These are phyloP conservation scores for Leptopilina drosophilae DNA, from an alignment of 2,888 invertebrate species.

Conservation along the genomic window DNA sequence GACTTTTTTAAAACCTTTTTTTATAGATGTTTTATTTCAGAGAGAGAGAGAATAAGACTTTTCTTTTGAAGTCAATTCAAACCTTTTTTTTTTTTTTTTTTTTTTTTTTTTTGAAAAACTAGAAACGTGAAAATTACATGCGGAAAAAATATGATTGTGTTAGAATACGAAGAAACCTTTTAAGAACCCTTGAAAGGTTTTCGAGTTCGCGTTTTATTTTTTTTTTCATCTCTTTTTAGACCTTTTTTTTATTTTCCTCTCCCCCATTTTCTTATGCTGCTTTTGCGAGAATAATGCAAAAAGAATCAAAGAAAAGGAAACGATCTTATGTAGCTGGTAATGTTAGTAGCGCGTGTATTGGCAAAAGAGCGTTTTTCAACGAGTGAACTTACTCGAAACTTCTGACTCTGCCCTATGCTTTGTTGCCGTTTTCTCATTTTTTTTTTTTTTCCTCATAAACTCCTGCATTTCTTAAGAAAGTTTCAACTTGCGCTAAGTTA, in stretches of 20 bases:
- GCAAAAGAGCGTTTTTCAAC: constrained; percentile 44
- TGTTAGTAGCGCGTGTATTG: constrained; percentile 39
- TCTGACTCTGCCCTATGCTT: constrained; percentile 29
- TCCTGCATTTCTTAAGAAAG: constrained; percentile 35
- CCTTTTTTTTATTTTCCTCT: neutral
- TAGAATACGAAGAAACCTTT: constrained; percentile 15
- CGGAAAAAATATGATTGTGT: neutral
- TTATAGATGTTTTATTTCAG: too few relatives aligned
- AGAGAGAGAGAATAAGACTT: neutral
- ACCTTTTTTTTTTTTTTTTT: neutral
- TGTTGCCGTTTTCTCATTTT: constrained; percentile 16
- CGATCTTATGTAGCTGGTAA: constrained; percentile 45
- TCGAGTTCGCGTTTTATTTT: neutral
- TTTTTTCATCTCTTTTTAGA: too few relatives aligned
- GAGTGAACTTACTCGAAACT: constrained; percentile 47
- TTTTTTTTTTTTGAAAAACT: neutral
- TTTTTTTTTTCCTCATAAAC: constrained; percentile 16
- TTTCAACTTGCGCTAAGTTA: neutral
- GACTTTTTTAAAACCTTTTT: too few relatives aligned
- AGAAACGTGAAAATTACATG: constrained; percentile 2
- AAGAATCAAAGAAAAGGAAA: constrained; percentile 41
- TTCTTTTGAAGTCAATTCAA: neutral
- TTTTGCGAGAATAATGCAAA: constrained; percentile 33
- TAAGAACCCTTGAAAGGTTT: neutral
- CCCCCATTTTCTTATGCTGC: neutral